These are phyloP conservation scores for Philereme transversata DNA, from an alignment of 2,888 invertebrate genomes.

Conservation along the genomic window DNA sequence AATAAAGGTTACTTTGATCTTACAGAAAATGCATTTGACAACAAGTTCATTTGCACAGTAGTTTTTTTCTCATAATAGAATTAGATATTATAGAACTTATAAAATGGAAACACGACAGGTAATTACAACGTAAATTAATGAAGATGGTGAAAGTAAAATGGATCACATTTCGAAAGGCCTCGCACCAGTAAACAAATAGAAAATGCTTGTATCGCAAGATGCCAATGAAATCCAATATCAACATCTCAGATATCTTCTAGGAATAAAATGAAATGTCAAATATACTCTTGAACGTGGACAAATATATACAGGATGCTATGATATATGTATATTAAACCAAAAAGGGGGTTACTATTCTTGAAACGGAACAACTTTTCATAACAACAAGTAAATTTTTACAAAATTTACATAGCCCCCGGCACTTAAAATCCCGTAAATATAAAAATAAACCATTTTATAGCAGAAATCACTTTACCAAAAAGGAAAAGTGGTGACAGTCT, in stretches of 20 bases:
- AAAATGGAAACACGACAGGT: conserved; percentile 16
- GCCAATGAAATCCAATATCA: conserved; percentile 67
- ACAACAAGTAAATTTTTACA: no score
- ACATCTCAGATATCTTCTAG: conserved; percentile 48
- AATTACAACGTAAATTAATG: conserved; percentile 37
- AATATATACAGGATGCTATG: no score
- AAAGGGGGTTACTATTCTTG: no score
- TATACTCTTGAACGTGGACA: no score
- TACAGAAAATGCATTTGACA: conserved; percentile 21
- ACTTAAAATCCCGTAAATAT: no score
- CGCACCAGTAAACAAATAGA: conserved; percentile 67
- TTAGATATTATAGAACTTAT: background rate
- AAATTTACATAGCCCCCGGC: no score
- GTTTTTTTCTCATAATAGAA: background rate
- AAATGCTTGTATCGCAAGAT: conserved; percentile 59
- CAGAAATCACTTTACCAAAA: no score
- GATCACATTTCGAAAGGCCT: conserved; percentile 63
- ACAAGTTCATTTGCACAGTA: background rate
- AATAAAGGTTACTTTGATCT: conserved; percentile 61
- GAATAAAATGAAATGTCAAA: conserved; percentile 24
- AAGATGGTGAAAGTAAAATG: conserved; percentile 57
- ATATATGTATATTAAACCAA: no score
- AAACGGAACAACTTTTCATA: no score
- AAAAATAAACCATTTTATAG: no score
- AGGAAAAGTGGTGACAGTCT: no score